Conservation (phyloP, 2,797 vertebrate species). For the Acanthornis magna region DNA sequence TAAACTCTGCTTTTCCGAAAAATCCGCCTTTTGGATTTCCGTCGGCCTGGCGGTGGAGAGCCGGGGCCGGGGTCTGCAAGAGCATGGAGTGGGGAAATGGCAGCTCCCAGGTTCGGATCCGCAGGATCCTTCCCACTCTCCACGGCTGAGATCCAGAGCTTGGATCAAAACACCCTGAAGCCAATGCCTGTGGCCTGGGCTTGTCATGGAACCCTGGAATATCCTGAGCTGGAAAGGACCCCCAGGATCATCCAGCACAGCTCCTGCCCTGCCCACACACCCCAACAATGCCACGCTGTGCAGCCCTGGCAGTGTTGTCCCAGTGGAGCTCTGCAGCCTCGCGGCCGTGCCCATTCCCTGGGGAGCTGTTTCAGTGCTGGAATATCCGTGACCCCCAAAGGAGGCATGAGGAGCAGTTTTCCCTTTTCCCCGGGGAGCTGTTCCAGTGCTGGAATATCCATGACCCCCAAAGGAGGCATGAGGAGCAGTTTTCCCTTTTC, state of each 20-base stretch:
- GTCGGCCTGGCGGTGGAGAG: no score
- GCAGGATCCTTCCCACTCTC: background rate
- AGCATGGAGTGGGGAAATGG: rapidly evolving
- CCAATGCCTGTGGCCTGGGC: background rate
- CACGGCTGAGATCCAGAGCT: background rate
- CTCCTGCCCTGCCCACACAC: background rate
- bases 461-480: background rate
- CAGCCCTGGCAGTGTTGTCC: background rate
- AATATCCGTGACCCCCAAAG: background rate
- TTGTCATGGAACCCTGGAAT: rapidly evolving
- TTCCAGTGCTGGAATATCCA: no score
- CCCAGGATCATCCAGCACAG: rapidly evolving
- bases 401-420: background rate
- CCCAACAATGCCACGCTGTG: background rate
- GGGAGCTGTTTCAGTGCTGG: background rate
- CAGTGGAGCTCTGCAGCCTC: background rate
- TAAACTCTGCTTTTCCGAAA: background rate
- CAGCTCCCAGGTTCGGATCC: no score
- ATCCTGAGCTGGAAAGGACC: rapidly evolving
- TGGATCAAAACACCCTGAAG: background rate
- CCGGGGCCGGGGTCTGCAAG: background rate
- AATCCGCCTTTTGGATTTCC: no score
- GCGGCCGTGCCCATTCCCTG: background rate
- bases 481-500: background rate
- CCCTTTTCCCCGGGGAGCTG: background rate